Evolutionary conservation across 2,888 invertebrate species (phyloP).

Genomic region (Sisyra terminalis): DNA sequence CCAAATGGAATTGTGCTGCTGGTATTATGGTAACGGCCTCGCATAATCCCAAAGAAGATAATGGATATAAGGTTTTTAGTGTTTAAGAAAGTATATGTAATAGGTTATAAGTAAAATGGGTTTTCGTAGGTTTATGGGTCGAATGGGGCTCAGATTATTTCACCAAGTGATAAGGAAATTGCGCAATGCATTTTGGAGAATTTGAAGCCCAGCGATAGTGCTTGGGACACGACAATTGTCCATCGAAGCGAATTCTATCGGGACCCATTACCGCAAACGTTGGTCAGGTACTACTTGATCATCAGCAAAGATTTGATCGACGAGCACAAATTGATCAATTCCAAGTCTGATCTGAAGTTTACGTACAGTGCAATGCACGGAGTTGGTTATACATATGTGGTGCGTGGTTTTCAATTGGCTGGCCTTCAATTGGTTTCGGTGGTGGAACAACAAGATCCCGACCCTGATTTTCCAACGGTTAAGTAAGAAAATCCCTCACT

Average conservation of each 20-base stretch:
- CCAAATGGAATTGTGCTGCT: conserved; percentile 53
- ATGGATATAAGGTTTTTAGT: conserved; percentile 68
- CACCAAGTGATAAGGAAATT: conserved; percentile 82
- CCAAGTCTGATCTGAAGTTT: conserved; percentile 40
- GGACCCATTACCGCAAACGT: conserved; percentile 56
- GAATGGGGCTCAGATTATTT: conserved; percentile 89
- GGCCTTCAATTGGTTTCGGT: conserved; percentile 57
- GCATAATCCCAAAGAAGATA: conserved; percentile 92
- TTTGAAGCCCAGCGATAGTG: conserved; percentile 55
- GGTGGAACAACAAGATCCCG: conserved; percentile 63
- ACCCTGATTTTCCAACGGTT: conserved; percentile 96
- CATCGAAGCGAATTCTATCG: conserved; percentile 33
- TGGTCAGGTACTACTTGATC: conserved; percentile 45
- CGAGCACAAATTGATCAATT: conserved; percentile 35
- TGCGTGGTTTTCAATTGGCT: conserved; percentile 54
- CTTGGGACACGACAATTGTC: conserved; percentile 60
- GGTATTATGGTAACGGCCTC: conserved; percentile 99
- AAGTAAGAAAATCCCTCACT: conserved; percentile 23
- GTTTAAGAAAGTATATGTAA: too few species aligned
- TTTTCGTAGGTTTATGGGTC: conserved; percentile 62
- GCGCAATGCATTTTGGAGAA: conserved; percentile 59
- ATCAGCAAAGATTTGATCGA: conserved; percentile 36
- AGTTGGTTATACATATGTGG: conserved; percentile 70
- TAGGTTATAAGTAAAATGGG: neutral
- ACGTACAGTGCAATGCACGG: conserved; percentile 98